Conservation (phyloP, 2,113 vertebrate species). For the Mus pahari region DNA sequence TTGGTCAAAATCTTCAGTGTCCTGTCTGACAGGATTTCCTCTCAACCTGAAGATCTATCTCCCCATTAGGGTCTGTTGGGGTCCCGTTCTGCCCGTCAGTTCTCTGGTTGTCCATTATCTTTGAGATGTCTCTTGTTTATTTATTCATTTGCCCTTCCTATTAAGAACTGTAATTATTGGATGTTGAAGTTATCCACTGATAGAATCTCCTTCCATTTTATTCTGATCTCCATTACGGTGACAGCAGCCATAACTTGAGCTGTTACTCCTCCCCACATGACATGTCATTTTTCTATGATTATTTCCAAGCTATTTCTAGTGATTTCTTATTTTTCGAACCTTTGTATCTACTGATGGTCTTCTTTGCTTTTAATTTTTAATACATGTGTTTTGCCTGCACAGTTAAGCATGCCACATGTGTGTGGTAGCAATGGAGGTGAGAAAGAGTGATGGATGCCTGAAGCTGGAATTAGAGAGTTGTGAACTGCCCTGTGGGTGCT, state of each 20-base stretch:
- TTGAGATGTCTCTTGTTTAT: background rate
- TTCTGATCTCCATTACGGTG: background rate
- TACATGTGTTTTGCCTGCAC: background rate
- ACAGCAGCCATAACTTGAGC: constrained; percentile 14
- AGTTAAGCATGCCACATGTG: background rate
- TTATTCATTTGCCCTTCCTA: background rate
- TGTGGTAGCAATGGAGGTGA: background rate
- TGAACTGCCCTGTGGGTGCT: background rate
- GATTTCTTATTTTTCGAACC: background rate
- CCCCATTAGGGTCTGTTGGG: background rate
- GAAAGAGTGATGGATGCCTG: background rate
- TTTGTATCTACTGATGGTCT: background rate
- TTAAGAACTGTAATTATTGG: background rate
- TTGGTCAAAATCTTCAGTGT: background rate
- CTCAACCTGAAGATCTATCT: constrained; percentile 7
- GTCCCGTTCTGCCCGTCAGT: background rate
- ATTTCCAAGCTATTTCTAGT: constrained; percentile 14
- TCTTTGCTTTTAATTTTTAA: background rate
- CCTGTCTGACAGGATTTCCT: background rate
- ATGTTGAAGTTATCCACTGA: background rate
- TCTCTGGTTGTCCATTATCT: background rate
- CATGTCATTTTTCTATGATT: background rate
- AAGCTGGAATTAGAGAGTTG: background rate
- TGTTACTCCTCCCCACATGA: background rate
- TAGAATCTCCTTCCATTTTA: background rate